Conservation (phyloP, 2,113 vertebrate genomes). For the Microtus ochrogaster region DNA sequence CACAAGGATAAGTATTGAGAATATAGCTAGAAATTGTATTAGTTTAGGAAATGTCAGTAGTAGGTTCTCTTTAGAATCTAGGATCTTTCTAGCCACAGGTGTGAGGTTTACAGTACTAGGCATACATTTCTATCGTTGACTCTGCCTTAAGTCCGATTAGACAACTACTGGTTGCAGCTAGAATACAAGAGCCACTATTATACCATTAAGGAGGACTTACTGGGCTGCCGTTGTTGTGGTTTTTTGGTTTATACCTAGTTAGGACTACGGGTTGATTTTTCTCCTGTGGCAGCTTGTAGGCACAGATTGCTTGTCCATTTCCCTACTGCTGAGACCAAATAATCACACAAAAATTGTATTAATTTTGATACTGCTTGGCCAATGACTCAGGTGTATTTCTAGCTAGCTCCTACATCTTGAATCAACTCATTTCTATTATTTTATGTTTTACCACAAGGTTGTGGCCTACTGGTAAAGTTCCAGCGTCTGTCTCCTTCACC, state of each 20-base stretch:
- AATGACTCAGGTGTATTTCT: too few relatives aligned
- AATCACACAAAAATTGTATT: too few relatives aligned
- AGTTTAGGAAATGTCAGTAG: background rate
- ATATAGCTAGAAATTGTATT: background rate
- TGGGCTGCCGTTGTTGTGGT: background rate
- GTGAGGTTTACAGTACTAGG: background rate
- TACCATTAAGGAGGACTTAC: background rate
- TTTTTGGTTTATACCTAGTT: background rate
- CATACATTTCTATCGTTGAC: background rate
- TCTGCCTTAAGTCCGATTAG: background rate
- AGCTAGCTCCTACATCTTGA: too few relatives aligned
- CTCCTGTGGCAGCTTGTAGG: background rate
- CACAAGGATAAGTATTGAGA: background rate
- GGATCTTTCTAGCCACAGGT: background rate
- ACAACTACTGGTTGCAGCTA: background rate
- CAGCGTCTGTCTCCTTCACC: too few relatives aligned
- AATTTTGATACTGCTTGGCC: too few relatives aligned
- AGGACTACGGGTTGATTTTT: background rate
- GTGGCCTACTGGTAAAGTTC: too few relatives aligned
- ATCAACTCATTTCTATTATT: too few relatives aligned
- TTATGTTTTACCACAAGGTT: too few relatives aligned
- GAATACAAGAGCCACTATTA: background rate
- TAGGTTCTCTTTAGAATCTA: background rate
- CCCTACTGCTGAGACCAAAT: too few relatives aligned
- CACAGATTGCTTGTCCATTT: too few relatives aligned